Evolutionary conservation across 2,113 vertebrate genomes (phyloP).

Genomic region (Anguilla rostrata): DNA sequence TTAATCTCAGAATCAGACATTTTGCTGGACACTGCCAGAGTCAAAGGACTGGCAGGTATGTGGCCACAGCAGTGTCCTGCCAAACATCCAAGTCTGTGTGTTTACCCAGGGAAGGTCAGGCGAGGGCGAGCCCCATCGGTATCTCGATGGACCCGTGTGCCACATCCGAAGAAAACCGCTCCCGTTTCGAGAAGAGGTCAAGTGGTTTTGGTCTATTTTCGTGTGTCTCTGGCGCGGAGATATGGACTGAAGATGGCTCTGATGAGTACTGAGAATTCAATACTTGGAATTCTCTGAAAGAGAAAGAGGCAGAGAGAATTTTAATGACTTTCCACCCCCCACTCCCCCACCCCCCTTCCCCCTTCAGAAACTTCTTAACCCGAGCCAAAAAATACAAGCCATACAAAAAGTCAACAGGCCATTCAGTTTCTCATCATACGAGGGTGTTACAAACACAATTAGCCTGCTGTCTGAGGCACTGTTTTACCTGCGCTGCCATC

Average conservation of each 20-base stretch:
- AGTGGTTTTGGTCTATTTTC: background rate
- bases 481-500: background rate
- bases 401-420: background rate
- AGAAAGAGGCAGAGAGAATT: background rate
- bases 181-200: background rate
- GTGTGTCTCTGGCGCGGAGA: background rate
- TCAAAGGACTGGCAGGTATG: background rate
- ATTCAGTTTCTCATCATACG: background rate
- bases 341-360: no score
- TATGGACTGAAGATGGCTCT: background rate
- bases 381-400: background rate
- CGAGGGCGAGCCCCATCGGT: background rate
- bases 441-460: constrained; percentile 16
- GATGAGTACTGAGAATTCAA: background rate
- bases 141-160: background rate
- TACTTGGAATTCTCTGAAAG: background rate
- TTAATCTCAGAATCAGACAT: no score
- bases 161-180: background rate
- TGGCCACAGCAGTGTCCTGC: background rate
- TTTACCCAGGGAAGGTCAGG: background rate
- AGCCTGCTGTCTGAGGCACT: background rate
- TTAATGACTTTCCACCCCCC: background rate
- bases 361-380: background rate
- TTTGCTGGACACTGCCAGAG: background rate
- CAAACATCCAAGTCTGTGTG: background rate